Percentiles rank a stretch among this genome's conserved stretches.
phyloP scores from a whole-genome alignment of 2,113 vertebrate genomes.

The Tychaedon coryphoeus region DNA sequence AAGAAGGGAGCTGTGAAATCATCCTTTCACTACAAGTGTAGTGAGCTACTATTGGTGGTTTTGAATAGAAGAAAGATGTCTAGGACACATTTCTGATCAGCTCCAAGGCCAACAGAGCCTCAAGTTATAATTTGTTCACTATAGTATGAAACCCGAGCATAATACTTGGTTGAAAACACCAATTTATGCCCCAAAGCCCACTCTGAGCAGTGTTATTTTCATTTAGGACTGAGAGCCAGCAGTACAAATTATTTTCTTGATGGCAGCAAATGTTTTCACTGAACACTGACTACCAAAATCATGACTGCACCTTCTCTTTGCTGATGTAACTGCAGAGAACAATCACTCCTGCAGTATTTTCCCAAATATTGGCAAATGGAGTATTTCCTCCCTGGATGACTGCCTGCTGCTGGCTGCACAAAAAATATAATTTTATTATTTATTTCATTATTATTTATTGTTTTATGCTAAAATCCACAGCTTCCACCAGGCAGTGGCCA shows the following conservation, averaged over 20 bases:
- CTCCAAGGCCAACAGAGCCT: not conserved
- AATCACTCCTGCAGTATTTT: not conserved
- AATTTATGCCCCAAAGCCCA: not conserved
- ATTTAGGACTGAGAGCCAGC: not conserved
- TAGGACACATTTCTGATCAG: not conserved
- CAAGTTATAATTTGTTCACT: not conserved
- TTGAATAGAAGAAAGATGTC: not conserved
- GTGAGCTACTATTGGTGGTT: not conserved
- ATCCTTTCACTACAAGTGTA: not conserved
- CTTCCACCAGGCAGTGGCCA: not conserved
- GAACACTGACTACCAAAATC: not conserved
- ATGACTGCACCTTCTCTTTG: not conserved
- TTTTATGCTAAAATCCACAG: not conserved
- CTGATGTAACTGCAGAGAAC: rapidly evolving
- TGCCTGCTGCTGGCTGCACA: not conserved
- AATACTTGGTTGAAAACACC: not conserved
- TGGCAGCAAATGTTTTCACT: not conserved
- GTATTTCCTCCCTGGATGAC: not conserved
- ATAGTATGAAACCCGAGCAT: not conserved
- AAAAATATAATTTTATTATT: too few relatives aligned
- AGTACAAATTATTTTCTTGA: not conserved
- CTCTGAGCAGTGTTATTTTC: not conserved
- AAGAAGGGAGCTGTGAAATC: not conserved
- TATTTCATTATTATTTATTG: too few relatives aligned
- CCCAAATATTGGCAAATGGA: not conserved